Percentiles rank a stretch among this genome's conserved stretches.
Conservation (phyloP, 2,797 vertebrate species). For the Delichon dasypus region DNA sequence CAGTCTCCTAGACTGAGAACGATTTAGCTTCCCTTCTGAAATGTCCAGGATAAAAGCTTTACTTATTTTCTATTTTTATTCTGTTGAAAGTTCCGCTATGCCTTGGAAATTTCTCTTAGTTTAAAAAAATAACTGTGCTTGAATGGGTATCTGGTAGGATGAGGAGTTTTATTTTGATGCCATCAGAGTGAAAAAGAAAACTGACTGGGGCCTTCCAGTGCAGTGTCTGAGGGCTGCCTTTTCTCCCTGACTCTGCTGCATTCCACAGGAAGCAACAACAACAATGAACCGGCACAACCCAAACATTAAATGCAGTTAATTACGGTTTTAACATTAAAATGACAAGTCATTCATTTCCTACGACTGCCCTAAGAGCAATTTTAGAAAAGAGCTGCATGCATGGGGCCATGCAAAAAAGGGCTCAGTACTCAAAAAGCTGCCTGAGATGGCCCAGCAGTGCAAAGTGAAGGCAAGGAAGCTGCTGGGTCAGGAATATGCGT, state of each 20-base stretch:
- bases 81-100: background rate
- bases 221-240: background rate
- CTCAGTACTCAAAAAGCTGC: background rate
- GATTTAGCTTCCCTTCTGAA: background rate
- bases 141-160: background rate
- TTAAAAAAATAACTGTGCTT: background rate
- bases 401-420: background rate
- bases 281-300: background rate
- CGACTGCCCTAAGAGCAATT: background rate
- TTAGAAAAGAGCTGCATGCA: background rate
- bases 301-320: conserved; percentile 1
- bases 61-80: background rate
- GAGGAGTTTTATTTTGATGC: background rate
- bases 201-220: fast-evolving
- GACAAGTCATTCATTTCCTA: background rate
- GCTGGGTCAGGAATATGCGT: background rate
- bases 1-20: background rate
- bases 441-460: background rate
- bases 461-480: background rate
- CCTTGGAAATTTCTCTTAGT: background rate
- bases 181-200: background rate
- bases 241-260: background rate
- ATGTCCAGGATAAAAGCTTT: background rate
- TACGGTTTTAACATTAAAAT: background rate
- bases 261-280: background rate